These are phyloP conservation scores for Limnephilus rhombicus DNA, from an alignment of 2,888 invertebrate genomes.

Conservation along the genomic window DNA sequence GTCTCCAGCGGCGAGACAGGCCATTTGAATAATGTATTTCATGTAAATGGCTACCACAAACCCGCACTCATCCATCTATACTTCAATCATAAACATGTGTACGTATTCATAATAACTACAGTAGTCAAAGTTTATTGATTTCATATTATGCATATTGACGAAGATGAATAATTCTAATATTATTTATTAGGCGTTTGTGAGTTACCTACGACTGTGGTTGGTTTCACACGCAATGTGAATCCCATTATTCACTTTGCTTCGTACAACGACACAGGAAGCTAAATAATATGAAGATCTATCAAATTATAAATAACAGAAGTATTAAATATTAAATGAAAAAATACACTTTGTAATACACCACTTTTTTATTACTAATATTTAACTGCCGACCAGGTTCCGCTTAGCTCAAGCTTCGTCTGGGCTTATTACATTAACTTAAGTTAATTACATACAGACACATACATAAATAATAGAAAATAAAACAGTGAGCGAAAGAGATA, in stretches of 20 bases:
- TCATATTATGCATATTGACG: conserved; percentile 5
- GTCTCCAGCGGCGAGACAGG: conserved; percentile 38
- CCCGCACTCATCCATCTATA: conserved; percentile 19
- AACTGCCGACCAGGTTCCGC: too few species aligned
- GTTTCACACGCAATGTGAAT: background rate
- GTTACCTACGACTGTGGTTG: background rate
- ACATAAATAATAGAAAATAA: too few species aligned
- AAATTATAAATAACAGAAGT: too few species aligned
- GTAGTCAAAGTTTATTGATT: conserved; percentile 40
- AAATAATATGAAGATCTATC: background rate
- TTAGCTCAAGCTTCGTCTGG: too few species aligned
- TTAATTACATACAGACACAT: too few species aligned
- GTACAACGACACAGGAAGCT: background rate
- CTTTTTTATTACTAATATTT: too few species aligned
- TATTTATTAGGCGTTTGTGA: background rate
- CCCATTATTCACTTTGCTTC: background rate
- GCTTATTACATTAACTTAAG: too few species aligned
- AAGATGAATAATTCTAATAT: background rate
- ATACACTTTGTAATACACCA: too few species aligned
- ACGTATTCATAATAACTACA: conserved; percentile 5
- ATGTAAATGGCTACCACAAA: conserved; percentile 23
- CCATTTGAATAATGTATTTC: conserved; percentile 13
- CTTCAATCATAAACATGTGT: conserved; percentile 1
- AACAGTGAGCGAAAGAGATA: too few species aligned
- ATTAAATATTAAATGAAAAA: too few species aligned